Conservation (phyloP, 1,140 invertebrate genomes). For the Bombus difficillimus region DNA sequence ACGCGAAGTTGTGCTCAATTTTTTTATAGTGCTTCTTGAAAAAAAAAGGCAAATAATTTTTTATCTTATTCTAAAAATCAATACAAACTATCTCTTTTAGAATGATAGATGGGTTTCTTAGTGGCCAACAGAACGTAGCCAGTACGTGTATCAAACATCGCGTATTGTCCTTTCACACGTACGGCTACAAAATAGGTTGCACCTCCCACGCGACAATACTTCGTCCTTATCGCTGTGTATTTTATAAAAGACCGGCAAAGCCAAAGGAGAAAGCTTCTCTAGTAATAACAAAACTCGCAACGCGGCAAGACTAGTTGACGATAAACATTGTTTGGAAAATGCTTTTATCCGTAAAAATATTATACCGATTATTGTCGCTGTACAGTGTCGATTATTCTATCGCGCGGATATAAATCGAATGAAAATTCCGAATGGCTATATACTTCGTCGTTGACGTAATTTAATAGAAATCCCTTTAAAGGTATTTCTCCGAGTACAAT, state of each 20-base stretch:
- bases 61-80: neutral
- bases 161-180: constrained; percentile 30
- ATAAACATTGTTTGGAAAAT: constrained; percentile 1
- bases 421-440: neutral
- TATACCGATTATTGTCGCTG: neutral
- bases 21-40: neutral
- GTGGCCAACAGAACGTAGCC: neutral
- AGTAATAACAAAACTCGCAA: neutral
- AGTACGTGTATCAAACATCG: constrained; percentile 3
- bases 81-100: neutral
- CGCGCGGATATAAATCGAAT: neutral
- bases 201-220: neutral
- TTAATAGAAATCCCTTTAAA: neutral
- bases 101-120: neutral
- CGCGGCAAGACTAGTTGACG: neutral
- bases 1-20: no score
- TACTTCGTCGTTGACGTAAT: neutral
- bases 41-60: neutral
- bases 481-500: no score
- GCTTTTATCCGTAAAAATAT: neutral
- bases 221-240: constrained; percentile 22
- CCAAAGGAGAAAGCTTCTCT: constrained; percentile 14
- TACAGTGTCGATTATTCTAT: neutral
- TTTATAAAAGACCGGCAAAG: constrained; percentile 47
- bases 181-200: constrained; percentile 14